These are phyloP conservation scores for Phorcus lineatus DNA, from an alignment of 2,888 invertebrate genomes.

Conservation along the genomic window DNA sequence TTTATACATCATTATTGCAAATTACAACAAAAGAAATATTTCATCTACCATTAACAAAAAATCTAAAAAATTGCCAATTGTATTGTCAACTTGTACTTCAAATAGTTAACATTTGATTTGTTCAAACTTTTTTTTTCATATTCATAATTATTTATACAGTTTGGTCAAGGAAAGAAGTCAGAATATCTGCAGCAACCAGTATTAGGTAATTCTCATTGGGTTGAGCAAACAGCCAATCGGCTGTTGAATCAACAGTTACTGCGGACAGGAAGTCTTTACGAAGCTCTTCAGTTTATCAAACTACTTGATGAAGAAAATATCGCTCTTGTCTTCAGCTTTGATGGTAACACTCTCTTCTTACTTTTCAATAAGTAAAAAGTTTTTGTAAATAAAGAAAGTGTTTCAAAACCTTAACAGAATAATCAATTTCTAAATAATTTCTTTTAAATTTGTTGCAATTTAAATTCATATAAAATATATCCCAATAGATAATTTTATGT, in stretches of 20 bases:
- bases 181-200: constrained; percentile 29
- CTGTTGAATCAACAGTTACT: constrained; percentile 58
- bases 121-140: background rate
- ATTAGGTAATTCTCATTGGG: constrained; percentile 58
- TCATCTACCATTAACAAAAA: too few relatives aligned
- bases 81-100: too few relatives aligned
- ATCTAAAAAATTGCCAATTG: too few relatives aligned
- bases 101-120: background rate
- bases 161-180: constrained; percentile 7
- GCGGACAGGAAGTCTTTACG: constrained; percentile 47
- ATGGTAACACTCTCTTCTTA: constrained; percentile 48
- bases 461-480: too few relatives aligned
- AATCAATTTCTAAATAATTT: too few relatives aligned
- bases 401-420: too few relatives aligned
- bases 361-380: too few relatives aligned
- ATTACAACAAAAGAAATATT: too few relatives aligned
- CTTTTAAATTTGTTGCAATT: too few relatives aligned
- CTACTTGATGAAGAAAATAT: constrained; percentile 64
- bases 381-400: too few relatives aligned
- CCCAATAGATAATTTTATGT: too few relatives aligned
- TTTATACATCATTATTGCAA: too few relatives aligned
- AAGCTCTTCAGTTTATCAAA: constrained; percentile 57
- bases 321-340: constrained; percentile 63
- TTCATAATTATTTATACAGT: constrained; percentile 3
- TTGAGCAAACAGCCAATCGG: constrained; percentile 57